A percentile compares a stretch with the other conserved stretches of the same genome.
Evolutionary conservation across 2,888 invertebrate genomes (phyloP).

Genomic region (Lamproptera curius): DNA sequence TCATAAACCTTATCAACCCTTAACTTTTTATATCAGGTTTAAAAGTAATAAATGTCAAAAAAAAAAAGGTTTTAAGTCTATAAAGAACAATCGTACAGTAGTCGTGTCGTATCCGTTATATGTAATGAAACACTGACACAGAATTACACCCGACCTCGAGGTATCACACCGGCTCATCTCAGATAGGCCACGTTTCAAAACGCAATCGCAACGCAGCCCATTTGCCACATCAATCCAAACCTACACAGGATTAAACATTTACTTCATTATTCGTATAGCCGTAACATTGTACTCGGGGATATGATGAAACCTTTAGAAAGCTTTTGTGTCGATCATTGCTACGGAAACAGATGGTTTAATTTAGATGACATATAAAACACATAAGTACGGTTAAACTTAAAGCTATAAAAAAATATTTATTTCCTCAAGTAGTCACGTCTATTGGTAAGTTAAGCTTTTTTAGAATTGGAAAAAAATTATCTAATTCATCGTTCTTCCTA

Average conservation of each 20-base stretch:
- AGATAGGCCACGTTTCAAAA: slow-evolving; percentile 30
- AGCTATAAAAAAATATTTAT: too few species aligned
- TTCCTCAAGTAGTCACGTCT: too few species aligned
- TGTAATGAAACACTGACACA: slow-evolving; percentile 15
- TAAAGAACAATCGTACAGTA: not conserved
- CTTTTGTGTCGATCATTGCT: not conserved
- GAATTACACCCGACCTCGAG: slow-evolving; percentile 31
- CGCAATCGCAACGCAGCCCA: slow-evolving; percentile 35
- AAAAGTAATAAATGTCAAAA: too few species aligned
- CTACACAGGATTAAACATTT: slow-evolving; percentile 38
- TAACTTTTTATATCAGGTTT: too few species aligned
- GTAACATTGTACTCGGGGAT: not conserved
- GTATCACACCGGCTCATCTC: slow-evolving; percentile 29
- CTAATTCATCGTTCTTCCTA: too few species aligned
- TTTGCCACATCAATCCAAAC: slow-evolving; percentile 37
- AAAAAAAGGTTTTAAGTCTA: too few species aligned
- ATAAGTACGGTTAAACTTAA: too few species aligned
- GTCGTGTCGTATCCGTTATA: slow-evolving; percentile 3
- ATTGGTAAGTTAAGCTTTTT: too few species aligned
- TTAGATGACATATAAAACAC: too few species aligned
- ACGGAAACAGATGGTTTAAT: too few species aligned
- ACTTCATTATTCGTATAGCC: slow-evolving; percentile 12
- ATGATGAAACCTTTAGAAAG: slow-evolving; percentile 8
- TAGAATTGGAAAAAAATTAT: too few species aligned
- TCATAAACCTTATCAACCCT: too few species aligned